phyloP scores from a whole-genome alignment of 2,888 invertebrate genomes.

The Blera fallax region DNA sequence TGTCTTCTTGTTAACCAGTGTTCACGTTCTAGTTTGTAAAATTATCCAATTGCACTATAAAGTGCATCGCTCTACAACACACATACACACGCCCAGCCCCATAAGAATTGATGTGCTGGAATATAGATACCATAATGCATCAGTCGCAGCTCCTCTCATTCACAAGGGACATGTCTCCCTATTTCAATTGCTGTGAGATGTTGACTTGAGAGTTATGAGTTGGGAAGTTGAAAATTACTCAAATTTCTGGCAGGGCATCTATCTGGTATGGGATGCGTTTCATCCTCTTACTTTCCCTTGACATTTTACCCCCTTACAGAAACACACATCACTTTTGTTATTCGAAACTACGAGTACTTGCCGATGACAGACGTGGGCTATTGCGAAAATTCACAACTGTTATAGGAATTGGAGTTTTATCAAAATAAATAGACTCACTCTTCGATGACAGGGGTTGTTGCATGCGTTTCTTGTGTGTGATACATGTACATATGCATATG shows the following conservation, averaged over 20 bases:
- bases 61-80: conserved; percentile 3
- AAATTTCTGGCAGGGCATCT: conserved; percentile 29
- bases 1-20: background rate
- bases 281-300: conserved; percentile 5
- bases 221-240: conserved; percentile 40
- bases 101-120: conserved; percentile 7
- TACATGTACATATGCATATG: no score
- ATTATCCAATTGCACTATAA: background rate
- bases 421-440: conserved; percentile 18
- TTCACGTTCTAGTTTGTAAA: background rate
- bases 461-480: background rate
- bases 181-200: conserved; percentile 8
- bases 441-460: conserved; percentile 11
- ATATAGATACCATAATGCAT: conserved; percentile 38
- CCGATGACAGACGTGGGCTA: conserved; percentile 19
- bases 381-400: conserved; percentile 25
- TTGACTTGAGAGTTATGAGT: conserved; percentile 30
- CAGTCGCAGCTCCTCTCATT: background rate
- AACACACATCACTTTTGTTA: background rate
- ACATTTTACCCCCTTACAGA: background rate
- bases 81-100: background rate
- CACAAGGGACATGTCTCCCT: background rate
- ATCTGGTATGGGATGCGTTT: conserved; percentile 1
- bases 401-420: conserved; percentile 14
- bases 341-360: conserved; percentile 32